Percentiles rank a stretch among this genome's conserved stretches.
phyloP scores from a whole-genome alignment of 2,113 vertebrate species.

The Casuarius casuarius region DNA sequence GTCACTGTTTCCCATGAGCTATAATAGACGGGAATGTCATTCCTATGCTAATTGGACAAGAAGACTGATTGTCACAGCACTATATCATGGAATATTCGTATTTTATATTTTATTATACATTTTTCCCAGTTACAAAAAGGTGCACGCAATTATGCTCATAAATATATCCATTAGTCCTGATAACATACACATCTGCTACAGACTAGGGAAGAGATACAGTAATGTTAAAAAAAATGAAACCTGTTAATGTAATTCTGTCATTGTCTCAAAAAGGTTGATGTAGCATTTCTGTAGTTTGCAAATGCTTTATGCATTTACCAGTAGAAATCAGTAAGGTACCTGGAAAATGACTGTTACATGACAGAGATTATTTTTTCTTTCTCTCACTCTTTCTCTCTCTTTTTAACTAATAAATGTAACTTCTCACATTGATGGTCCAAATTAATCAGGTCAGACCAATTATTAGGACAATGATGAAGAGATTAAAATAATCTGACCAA shows the following conservation, averaged over 20 bases:
- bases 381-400: neutral
- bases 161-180: slow-evolving; percentile 1
- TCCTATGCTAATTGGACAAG: slow-evolving; percentile 48
- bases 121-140: neutral
- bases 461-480: neutral
- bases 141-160: slow-evolving; percentile 10
- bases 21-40: slow-evolving; percentile 22
- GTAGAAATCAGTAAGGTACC: neutral
- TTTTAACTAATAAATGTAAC: neutral
- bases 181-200: neutral
- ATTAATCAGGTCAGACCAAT: neutral
- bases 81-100: neutral
- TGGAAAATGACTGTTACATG: neutral
- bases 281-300: neutral
- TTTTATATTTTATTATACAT: neutral
- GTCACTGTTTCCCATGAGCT: slow-evolving; percentile 32
- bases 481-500: neutral
- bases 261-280: neutral
- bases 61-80: slow-evolving; percentile 32
- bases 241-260: neutral
- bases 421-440: neutral
- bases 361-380: neutral
- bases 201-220: neutral
- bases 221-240: neutral
- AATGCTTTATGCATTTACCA: neutral